phyloP scores from a whole-genome alignment of 2,888 invertebrate species.

The Capitulum mitella region DNA sequence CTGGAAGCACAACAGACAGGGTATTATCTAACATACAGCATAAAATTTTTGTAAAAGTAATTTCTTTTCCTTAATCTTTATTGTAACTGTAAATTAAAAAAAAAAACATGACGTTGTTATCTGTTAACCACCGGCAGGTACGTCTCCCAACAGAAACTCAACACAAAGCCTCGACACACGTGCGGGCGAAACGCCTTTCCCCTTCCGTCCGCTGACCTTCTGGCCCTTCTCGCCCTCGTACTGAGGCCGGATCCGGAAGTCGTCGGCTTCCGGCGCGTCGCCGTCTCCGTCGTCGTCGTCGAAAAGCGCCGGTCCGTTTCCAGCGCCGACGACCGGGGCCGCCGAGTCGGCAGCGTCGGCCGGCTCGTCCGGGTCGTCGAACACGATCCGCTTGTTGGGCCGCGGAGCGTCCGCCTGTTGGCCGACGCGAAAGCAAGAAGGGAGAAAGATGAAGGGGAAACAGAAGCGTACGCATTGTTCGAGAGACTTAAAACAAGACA shows the following conservation, averaged over 20 bases:
- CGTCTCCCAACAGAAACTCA: too few species aligned
- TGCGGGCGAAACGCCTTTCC: too few species aligned
- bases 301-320: background rate
- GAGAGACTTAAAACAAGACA: too few species aligned
- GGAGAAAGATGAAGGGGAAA: background rate
- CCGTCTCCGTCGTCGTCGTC: background rate
- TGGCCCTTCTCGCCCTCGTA: background rate
- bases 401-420: background rate
- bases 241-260: background rate
- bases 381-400: background rate
- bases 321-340: background rate
- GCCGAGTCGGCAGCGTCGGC: background rate
- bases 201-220: background rate
- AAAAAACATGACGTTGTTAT: too few species aligned
- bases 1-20: too few species aligned
- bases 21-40: background rate
- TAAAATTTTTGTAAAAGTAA: background rate
- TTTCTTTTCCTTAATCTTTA: background rate
- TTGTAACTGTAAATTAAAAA: too few species aligned
- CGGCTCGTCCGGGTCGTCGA: background rate
- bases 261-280: background rate
- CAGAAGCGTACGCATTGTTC: too few species aligned
- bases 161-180: too few species aligned
- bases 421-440: background rate
- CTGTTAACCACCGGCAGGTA: too few species aligned